Base-by-base conservation (phyloP, 2,113 vertebrate species). In the Accipiter virgatus region DNA sequence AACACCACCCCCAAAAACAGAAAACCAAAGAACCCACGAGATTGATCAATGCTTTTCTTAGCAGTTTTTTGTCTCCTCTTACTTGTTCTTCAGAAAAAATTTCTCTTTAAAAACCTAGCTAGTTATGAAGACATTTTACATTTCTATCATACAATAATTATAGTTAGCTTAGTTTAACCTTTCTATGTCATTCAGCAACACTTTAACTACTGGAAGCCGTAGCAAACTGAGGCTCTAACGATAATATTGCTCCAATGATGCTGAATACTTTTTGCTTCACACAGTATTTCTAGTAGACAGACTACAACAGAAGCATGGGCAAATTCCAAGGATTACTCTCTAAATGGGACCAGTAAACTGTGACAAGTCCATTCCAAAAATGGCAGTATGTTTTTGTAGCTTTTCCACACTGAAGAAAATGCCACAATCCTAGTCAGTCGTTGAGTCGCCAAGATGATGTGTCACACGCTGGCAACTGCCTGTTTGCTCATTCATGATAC, bases 161-260 rank as follows among this genome's bases (percentile, higher is more conserved):
- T 52, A 88, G 92, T 88, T 97, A 95, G 81, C 88, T 74, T 62
- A 81, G 70, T 68, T 92, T 81, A 75, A 65, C 66, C 52, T 93
- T 72, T 96, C 93, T 95, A 80, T 72, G 88, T 93, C 93, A 93
- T 96, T 80, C 73, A 82, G 89, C 72, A 84, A 88, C 48, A 29
- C 58, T 81, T 88, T 71, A 84, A 88, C 63, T 96, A 95, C 67
- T 78, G 79, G 45, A 92, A 94, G 91, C 88, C 3, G 6, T 58
- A 93, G 92, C 86, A 91, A 88, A 97, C 95, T 66, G 91, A 93
- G 80, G 72, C 94, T 86, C 93, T 91, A 93, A 94, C 4, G 1
- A 84, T 92, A 97, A 86, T 96, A 97, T 96, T 97, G 96, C 94
- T 97, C 88, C 88, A 79, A 96, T n/a, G 95, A 95, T 80, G 94